phyloP scores from a whole-genome alignment of 2,888 invertebrate genomes.

The Tipula unca region DNA sequence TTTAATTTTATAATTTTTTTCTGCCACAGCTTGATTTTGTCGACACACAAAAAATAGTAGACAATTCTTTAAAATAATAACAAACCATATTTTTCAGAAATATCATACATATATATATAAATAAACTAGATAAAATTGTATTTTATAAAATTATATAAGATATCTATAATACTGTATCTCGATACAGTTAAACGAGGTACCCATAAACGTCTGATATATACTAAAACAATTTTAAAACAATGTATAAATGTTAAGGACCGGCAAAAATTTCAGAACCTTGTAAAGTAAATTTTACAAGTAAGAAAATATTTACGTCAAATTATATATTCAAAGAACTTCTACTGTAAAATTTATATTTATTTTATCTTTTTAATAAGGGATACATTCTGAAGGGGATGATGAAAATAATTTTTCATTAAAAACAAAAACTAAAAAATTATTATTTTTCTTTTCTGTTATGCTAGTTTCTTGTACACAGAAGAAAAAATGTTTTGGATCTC shows the following conservation, averaged over 20 bases:
- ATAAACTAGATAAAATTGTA: not conserved
- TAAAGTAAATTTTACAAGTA: too few relatives aligned
- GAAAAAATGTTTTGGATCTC: not conserved
- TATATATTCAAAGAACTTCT: not conserved
- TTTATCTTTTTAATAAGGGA: not conserved
- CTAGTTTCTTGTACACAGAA: not conserved
- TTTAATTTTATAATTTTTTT: not conserved
- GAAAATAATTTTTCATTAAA: conserved; percentile 14
- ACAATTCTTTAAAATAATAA: not conserved
- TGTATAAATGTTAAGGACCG: too few relatives aligned
- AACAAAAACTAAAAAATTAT: not conserved
- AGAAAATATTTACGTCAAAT: too few relatives aligned
- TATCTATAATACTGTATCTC: not conserved
- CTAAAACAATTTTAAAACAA: not conserved
- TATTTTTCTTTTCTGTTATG: not conserved
- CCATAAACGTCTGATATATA: not conserved
- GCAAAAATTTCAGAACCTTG: too few relatives aligned
- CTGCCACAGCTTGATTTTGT: not conserved
- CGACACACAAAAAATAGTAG: not conserved
- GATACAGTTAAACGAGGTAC: not conserved
- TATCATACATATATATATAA: not conserved
- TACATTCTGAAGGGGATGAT: not conserved
- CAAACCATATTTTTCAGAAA: not conserved
- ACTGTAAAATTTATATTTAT: not conserved
- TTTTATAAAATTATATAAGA: not conserved